These are phyloP conservation scores for Rhinophrynus dorsalis DNA, from an alignment of 2,797 vertebrate genomes.

Conservation along the genomic window DNA sequence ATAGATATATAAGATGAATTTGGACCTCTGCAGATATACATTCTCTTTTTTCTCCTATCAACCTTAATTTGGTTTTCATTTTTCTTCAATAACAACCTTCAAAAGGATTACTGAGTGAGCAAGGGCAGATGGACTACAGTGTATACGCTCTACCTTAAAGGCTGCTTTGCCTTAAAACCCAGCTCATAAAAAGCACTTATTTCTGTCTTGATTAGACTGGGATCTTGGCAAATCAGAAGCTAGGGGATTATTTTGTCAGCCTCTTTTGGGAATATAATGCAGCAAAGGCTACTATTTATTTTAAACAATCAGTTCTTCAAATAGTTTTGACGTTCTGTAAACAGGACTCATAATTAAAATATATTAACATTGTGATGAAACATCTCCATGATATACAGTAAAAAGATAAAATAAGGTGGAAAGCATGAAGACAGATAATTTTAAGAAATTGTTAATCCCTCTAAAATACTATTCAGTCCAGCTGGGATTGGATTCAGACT, in stretches of 20 bases:
- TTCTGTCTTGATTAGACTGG: slow-evolving; percentile 61
- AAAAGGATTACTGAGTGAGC: slow-evolving; percentile 39
- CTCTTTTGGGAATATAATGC: slow-evolving; percentile 64
- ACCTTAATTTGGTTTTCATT: slow-evolving; percentile 38
- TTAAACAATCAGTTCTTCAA: slow-evolving; percentile 40
- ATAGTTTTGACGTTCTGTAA: slow-evolving; percentile 18
- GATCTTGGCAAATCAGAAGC: slow-evolving; percentile 61
- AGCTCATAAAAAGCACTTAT: slow-evolving; percentile 57
- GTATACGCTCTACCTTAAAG: slow-evolving; percentile 54
- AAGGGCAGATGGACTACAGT: slow-evolving; percentile 47
- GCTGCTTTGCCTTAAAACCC: slow-evolving; percentile 56
- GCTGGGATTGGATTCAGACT: too few species aligned
- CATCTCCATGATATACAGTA: too few species aligned
- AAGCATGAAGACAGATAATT: too few species aligned
- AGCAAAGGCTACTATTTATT: slow-evolving; percentile 58
- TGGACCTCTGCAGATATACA: slow-evolving; percentile 26
- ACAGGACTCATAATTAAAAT: slow-evolving; percentile 4
- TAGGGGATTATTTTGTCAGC: slow-evolving; percentile 62
- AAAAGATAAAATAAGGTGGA: too few species aligned
- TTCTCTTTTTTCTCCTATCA: slow-evolving; percentile 31
- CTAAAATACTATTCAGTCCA: too few species aligned
- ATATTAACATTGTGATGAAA: slow-evolving; percentile 43
- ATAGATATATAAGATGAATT: slow-evolving; percentile 25
- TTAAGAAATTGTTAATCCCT: too few species aligned
- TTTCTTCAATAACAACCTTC: slow-evolving; percentile 50